Conservation (phyloP, 1,140 invertebrate genomes). For the Scylla paramamosain region DNA sequence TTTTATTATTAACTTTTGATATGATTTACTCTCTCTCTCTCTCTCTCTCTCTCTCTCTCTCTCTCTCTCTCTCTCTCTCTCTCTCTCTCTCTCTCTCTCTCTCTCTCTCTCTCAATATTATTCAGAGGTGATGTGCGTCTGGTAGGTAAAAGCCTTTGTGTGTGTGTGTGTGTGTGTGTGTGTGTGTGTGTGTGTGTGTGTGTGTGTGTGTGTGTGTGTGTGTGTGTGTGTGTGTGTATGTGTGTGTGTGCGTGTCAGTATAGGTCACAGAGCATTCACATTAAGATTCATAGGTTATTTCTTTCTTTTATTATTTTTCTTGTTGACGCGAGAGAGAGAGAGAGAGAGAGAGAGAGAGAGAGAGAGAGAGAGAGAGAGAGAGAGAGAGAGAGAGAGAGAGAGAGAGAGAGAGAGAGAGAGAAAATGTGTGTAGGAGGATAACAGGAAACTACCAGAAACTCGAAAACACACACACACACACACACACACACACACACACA, state of each 20-base stretch:
- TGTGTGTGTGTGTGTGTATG: conserved; percentile 24
- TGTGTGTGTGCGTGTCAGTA: background rate
- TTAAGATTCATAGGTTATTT: background rate
- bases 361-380: background rate
- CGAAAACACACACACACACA: background rate
- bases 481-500: conserved; percentile 36
- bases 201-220: conserved; percentile 25
- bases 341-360: background rate
- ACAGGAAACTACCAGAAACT: too few relatives aligned
- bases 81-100: too few relatives aligned
- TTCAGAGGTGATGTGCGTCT: too few relatives aligned
- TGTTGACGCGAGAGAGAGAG: too few relatives aligned
- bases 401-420: conserved; percentile 25
- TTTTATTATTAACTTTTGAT: too few relatives aligned
- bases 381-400: conserved; percentile 29
- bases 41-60: too few relatives aligned
- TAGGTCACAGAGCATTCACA: too few relatives aligned
- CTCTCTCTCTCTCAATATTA: too few relatives aligned
- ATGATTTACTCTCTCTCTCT: too few relatives aligned
- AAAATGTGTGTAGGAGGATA: too few relatives aligned
- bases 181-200: background rate
- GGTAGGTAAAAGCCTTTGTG: background rate
- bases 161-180: too few relatives aligned
- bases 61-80: too few relatives aligned
- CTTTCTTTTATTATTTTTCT: background rate